A percentile compares a stretch with the other conserved stretches of the same genome.
Evolutionary conservation across 2,888 invertebrate genomes (phyloP).

Genomic region (Eudasyphora cyanicolor): DNA sequence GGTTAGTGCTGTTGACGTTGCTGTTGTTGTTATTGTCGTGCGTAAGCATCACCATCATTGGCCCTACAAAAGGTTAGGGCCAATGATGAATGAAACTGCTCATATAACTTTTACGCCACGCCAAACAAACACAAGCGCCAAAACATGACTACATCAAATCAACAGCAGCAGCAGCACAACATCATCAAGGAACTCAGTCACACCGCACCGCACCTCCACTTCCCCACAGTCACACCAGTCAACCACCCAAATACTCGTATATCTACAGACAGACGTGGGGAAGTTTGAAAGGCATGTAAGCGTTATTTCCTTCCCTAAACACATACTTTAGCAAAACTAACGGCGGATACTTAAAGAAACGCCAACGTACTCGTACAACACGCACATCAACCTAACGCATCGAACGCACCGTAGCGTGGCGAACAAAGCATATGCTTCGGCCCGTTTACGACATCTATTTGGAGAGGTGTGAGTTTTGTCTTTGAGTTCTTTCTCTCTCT

Average conservation of each 20-base stretch:
- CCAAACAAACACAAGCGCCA: not conserved
- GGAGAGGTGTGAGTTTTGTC: conserved; percentile 3
- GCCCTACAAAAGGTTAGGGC: conserved; percentile 45
- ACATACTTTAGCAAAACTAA: conserved; percentile 33
- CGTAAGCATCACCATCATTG: conserved; percentile 13
- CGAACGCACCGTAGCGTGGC: not conserved
- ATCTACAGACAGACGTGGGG: conserved; percentile 14
- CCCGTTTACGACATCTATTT: not conserved
- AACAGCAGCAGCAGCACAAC: not conserved
- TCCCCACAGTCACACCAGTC: conserved; percentile 20
- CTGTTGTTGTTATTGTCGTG: not conserved
- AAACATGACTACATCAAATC: not conserved
- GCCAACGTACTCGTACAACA: conserved; percentile 19
- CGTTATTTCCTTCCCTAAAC: conserved; percentile 60
- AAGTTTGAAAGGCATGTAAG: conserved; percentile 43
- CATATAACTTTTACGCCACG: conserved; percentile 29
- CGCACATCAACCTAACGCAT: not conserved
- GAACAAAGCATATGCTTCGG: not conserved
- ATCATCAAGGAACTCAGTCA: conserved; percentile 1
- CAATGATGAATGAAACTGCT: conserved; percentile 32
- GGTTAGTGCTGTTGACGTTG: not conserved
- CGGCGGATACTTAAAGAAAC: conserved; percentile 29
- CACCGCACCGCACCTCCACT: too few relatives aligned
- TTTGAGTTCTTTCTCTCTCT: not conserved
- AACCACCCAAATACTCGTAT: not conserved